These are phyloP conservation scores for Galerucella calmariensis DNA, from an alignment of 2,888 invertebrate genomes.

Conservation along the genomic window DNA sequence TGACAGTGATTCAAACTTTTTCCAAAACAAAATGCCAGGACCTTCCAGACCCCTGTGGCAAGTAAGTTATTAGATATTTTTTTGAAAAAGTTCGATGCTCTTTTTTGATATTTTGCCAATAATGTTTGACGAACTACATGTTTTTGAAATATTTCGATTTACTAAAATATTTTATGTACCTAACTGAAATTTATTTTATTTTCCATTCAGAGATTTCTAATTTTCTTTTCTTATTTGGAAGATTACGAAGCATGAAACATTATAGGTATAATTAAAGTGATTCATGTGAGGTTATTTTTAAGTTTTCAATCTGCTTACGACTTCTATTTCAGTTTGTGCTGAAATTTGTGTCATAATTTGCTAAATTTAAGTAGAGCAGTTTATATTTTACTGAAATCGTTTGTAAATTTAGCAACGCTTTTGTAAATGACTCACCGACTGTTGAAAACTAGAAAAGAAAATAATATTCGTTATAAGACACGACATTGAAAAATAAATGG, in stretches of 20 bases:
- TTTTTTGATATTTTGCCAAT: constrained; percentile 15
- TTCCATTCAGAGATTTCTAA: not conserved
- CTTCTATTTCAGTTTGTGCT: constrained; percentile 22
- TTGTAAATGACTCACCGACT: not conserved
- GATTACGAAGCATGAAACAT: constrained; percentile 1
- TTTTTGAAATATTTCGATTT: not conserved
- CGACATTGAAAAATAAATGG: too few relatives aligned
- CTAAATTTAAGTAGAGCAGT: constrained; percentile 35
- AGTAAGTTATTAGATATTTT: constrained; percentile 62
- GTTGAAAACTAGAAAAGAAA: not conserved
- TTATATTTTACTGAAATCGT: not conserved
- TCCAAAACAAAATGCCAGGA: constrained; percentile 73
- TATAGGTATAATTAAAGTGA: constrained; percentile 10
- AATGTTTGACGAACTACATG: not conserved
- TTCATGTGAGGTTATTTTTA: constrained; percentile 23
- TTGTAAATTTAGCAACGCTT: not conserved
- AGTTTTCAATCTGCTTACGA: constrained; percentile 2
- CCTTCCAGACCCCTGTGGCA: constrained; percentile 78
- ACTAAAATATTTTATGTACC: not conserved
- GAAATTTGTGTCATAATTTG: constrained; percentile 28
- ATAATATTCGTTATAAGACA: not conserved
- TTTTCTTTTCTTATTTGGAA: not conserved
- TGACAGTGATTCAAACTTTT: constrained; percentile 34
- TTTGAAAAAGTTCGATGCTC: not conserved
- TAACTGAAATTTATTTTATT: not conserved